Percentiles rank a stretch among this genome's conserved stretches.
Evolutionary conservation across 2,113 vertebrate species (phyloP).

Genomic region (Archocentrus centrarchus): DNA sequence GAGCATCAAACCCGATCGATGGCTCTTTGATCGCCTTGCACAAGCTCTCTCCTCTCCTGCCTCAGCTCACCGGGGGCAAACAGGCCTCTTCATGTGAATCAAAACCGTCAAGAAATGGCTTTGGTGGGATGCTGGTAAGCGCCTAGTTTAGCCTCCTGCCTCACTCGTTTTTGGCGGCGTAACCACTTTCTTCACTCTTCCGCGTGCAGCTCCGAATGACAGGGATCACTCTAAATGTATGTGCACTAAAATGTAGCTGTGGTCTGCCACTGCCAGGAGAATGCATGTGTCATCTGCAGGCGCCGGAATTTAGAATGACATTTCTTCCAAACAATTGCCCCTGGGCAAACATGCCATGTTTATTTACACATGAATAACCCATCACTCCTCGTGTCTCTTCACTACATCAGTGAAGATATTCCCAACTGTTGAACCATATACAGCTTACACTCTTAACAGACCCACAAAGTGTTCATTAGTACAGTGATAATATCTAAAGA

Average conservation of each 20-base stretch:
- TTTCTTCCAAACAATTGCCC: slow-evolving; percentile 69
- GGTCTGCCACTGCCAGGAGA: slow-evolving; percentile 52
- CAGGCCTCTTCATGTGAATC: slow-evolving; percentile 63
- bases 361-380: slow-evolving; percentile 74
- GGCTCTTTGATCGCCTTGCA: slow-evolving; percentile 62
- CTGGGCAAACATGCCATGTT: slow-evolving; percentile 63
- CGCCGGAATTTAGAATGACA: slow-evolving; percentile 54
- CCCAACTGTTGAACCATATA: slow-evolving; percentile 55
- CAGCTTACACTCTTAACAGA: slow-evolving; percentile 15
- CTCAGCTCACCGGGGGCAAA: slow-evolving; percentile 51
- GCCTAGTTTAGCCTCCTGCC: slow-evolving; percentile 47
- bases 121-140: slow-evolving; percentile 59
- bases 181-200: slow-evolving; percentile 29
- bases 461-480: not conserved
- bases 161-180: slow-evolving; percentile 36
- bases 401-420: slow-evolving; percentile 20
- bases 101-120: slow-evolving; percentile 56
- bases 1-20: slow-evolving; percentile 64
- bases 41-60: slow-evolving; percentile 46
- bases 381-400: slow-evolving; percentile 54
- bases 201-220: slow-evolving; percentile 14
- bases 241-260: slow-evolving; percentile 37
- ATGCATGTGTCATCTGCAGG: slow-evolving; percentile 59
- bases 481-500: not conserved
- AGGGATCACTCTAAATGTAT: slow-evolving; percentile 34